Evolutionary conservation across 2,113 vertebrate species (phyloP), one percentile per base, ranked within the genome.

Genomic region (Rhadina sibilatrix): DNA sequence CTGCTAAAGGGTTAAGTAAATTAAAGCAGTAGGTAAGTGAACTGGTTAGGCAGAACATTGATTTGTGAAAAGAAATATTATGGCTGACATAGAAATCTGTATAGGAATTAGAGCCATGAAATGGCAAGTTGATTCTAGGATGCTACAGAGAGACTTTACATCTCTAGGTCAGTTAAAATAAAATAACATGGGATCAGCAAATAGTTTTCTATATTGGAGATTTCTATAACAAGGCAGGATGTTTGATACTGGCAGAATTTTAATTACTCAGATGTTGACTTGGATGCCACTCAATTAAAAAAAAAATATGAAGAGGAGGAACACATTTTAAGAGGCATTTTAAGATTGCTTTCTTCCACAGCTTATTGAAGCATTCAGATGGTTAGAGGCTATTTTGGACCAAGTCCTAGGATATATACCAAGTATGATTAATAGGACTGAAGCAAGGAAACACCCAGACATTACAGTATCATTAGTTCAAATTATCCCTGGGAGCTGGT

Each of bases 211-310:
- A 93, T 69, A 31, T 78, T 93, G 87, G 83, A 83, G 90, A 90
- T 94, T 87, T 37, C 84, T 81, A 21, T 85, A 93, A 90, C 76
- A 89, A 97, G 83, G 80, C 93, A 95, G 16, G 15, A 66, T 96
- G 85, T 97, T 98, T 97, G 94, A 97, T 98, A 87, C 93, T 98
- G 97, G 97, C 96, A 97, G 96, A 93, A 94, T 95, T 98, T 98
- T 98, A 97, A 98, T 98, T 98, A 96, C 95, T 98, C 97, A 96
- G 94, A 97, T 83, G 85, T 96, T 98, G 97, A 96, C 93, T 97
- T 97, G 95, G 95, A 97, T 97, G 87, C 59, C 90, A 90, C 90
- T 95, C 76, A 96, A 93, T 86, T 61, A 75, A 53, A 95, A 90
- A 97, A 57, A 59, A 52, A 44, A 82, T 97, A 97, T 90, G 77